A percentile compares a stretch with the other conserved stretches of the same genome.
Conservation (phyloP, 2,113 vertebrate genomes). For the Noturus placidus region DNA sequence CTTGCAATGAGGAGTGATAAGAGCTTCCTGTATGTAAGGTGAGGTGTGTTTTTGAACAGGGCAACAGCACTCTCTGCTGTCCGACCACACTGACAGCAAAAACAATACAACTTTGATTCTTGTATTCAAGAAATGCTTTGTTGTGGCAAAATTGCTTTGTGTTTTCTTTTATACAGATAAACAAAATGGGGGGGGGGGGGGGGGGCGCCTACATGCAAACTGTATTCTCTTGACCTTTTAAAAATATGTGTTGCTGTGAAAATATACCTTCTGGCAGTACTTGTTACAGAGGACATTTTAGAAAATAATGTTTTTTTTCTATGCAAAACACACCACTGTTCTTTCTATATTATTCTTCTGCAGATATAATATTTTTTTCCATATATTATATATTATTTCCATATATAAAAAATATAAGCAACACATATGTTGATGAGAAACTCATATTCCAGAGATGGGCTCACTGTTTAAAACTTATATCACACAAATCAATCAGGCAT, state of each 20-base stretch:
- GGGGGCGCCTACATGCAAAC: background rate
- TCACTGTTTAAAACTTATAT: background rate
- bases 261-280: background rate
- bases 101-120: background rate
- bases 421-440: background rate
- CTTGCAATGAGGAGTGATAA: conserved; percentile 54
- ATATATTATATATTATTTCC: background rate
- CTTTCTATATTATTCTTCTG: background rate
- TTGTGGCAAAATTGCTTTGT: conserved; percentile 22
- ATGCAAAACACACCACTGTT: background rate
- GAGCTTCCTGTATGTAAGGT: conserved; percentile 52
- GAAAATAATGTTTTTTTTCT: background rate
- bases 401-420: background rate
- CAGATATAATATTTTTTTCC: too few species aligned
- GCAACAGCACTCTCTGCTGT: conserved; percentile 69
- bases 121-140: conserved; percentile 5
- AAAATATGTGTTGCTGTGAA: background rate
- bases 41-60: conserved; percentile 42
- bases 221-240: background rate
- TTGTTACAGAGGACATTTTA: background rate
- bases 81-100: background rate
- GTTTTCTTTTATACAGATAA: conserved; percentile 20
- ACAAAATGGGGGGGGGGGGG: background rate
- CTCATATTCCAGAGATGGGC: background rate
- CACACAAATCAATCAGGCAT: background rate